phyloP scores from a whole-genome alignment of 1,140 invertebrate species.

The Apis florea region DNA sequence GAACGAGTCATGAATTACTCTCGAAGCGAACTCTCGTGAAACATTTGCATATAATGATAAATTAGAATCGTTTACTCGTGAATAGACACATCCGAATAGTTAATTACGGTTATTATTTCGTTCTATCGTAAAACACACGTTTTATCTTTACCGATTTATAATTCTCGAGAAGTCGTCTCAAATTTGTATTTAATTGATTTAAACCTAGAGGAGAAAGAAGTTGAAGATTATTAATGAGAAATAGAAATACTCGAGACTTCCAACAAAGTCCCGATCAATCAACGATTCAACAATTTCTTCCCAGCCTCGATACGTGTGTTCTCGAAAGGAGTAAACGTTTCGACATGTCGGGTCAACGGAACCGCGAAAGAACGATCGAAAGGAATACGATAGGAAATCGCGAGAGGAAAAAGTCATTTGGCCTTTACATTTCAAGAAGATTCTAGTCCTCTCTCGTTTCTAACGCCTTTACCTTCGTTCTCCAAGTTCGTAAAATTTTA shows the following conservation, averaged over 20 bases:
- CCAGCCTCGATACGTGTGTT: not conserved
- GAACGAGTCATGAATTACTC: not conserved
- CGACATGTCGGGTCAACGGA: not conserved
- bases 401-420: not conserved
- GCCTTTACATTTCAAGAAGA: not conserved
- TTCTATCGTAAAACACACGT: not conserved
- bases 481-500: no score
- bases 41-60: not conserved
- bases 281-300: not conserved
- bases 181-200: not conserved
- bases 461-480: no score
- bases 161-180: not conserved
- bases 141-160: not conserved
- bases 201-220: no score
- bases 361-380: not conserved
- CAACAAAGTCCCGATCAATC: not conserved
- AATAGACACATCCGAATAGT: no score
- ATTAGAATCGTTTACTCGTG: not conserved
- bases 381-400: slow-evolving; percentile 2
- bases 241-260: no score
- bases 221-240: no score
- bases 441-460: not conserved
- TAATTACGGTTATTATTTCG: not conserved
- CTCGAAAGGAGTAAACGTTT: not conserved
- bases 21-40: no score